Percentiles rank a stretch among this genome's conserved stretches.
Evolutionary conservation across 2,113 vertebrate species (phyloP).

Genomic region (Synchiropus splendidus): DNA sequence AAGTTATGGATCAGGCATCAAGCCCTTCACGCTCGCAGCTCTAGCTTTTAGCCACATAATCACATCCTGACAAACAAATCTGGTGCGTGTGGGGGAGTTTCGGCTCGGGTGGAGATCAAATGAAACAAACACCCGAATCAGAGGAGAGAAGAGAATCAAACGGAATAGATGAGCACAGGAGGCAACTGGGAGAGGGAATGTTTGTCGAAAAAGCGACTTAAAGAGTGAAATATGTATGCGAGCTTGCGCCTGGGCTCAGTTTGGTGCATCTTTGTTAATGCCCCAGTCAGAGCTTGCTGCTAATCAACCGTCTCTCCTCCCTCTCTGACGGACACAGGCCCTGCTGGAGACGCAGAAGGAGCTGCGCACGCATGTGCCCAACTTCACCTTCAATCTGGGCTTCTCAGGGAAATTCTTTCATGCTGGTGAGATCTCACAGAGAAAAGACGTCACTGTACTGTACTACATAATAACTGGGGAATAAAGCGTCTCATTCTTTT

Average conservation of each 20-base stretch:
- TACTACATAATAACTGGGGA: slow-evolving; percentile 3
- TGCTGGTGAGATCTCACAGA: slow-evolving; percentile 73
- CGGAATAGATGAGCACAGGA: slow-evolving; percentile 44
- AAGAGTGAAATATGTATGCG: slow-evolving; percentile 43
- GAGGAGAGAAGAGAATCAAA: slow-evolving; percentile 55
- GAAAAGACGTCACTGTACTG: neutral
- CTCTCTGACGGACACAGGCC: slow-evolving; percentile 67
- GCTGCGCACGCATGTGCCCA: slow-evolving; percentile 85
- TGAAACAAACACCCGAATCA: slow-evolving; percentile 58
- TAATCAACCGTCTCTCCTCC: slow-evolving; percentile 24
- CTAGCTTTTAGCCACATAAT: slow-evolving; percentile 44
- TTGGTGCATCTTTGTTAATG: slow-evolving; percentile 26
- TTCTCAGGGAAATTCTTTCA: slow-evolving; percentile 99
- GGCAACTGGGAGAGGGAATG: slow-evolving; percentile 40
- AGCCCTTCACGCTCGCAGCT: slow-evolving; percentile 26
- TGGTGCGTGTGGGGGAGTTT: slow-evolving; percentile 25
- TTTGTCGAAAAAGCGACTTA: slow-evolving; percentile 39
- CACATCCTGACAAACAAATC: slow-evolving; percentile 34
- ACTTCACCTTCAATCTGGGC: slow-evolving; percentile 99
- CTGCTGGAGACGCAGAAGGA: slow-evolving; percentile 87
- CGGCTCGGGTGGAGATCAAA: slow-evolving; percentile 50
- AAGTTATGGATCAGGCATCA: slow-evolving; percentile 34
- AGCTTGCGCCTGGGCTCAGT: slow-evolving; percentile 8
- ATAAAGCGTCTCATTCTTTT: slow-evolving; percentile 2
- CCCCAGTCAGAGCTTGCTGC: slow-evolving; percentile 6